These are phyloP conservation scores for Romanogobio albipinnatus DNA, from an alignment of 2,113 vertebrate species.

Conservation along the genomic window DNA sequence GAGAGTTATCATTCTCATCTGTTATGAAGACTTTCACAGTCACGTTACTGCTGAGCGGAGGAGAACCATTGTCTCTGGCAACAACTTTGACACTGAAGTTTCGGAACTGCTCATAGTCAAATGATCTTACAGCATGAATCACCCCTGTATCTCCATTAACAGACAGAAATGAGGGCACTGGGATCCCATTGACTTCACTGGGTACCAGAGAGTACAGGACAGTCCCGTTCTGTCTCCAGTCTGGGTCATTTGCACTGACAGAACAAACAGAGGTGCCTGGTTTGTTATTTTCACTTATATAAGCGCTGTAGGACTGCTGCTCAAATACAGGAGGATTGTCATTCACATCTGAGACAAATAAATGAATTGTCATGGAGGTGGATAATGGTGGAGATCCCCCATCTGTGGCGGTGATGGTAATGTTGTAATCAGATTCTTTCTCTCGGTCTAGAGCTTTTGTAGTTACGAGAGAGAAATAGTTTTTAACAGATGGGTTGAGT, in stretches of 20 bases:
- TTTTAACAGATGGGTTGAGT: slow-evolving; percentile 71
- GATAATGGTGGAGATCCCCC: slow-evolving; percentile 71
- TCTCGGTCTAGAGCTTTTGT: slow-evolving; percentile 62
- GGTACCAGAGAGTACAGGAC: slow-evolving; percentile 74
- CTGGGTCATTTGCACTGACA: slow-evolving; percentile 72
- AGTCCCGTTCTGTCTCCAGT: slow-evolving; percentile 74
- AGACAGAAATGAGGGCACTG: slow-evolving; percentile 75
- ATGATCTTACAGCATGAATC: slow-evolving; percentile 75
- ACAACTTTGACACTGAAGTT: slow-evolving; percentile 70
- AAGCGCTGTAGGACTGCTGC: slow-evolving; percentile 63
- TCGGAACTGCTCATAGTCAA: slow-evolving; percentile 78
- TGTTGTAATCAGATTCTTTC: slow-evolving; percentile 59
- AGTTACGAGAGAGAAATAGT: slow-evolving; percentile 66
- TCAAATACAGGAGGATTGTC: slow-evolving; percentile 75
- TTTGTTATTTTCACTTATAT: slow-evolving; percentile 73
- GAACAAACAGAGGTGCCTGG: slow-evolving; percentile 74
- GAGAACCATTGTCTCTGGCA: slow-evolving; percentile 74
- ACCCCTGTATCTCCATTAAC: slow-evolving; percentile 77
- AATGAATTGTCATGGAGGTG: slow-evolving; percentile 55
- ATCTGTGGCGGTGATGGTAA: slow-evolving; percentile 65
- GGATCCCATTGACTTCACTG: slow-evolving; percentile 61
- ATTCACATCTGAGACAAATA: slow-evolving; percentile 74
- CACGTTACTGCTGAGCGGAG: slow-evolving; percentile 73
- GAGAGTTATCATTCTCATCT: slow-evolving; percentile 77
- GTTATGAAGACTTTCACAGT: slow-evolving; percentile 71